Conservation (phyloP, 2,888 invertebrate genomes). For the Piscicola geometra region DNA sequence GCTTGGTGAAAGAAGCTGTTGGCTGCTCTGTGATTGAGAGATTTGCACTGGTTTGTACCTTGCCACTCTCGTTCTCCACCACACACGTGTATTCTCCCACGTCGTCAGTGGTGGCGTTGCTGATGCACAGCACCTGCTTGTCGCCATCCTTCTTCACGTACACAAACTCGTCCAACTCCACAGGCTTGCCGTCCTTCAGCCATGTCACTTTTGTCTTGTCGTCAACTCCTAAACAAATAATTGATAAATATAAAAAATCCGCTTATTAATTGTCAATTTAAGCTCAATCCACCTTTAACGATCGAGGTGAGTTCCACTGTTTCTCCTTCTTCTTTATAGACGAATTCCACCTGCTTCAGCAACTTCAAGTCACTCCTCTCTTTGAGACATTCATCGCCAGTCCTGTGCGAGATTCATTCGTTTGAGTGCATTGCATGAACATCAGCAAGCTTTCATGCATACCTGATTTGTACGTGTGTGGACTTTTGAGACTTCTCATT, state of each 20-base stretch:
- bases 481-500: not conserved
- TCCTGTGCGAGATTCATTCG: not conserved
- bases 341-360: not conserved
- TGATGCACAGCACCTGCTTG: slow-evolving; percentile 30
- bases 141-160: slow-evolving; percentile 35
- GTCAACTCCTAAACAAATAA: not conserved
- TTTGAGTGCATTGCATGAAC: not conserved
- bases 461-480: not conserved
- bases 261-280: too few species aligned
- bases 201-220: slow-evolving; percentile 40
- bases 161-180: slow-evolving; percentile 37
- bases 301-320: not conserved
- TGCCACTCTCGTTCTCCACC: slow-evolving; percentile 43
- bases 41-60: slow-evolving; percentile 39
- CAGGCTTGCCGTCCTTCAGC: slow-evolving; percentile 43
- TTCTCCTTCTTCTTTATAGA: slow-evolving; percentile 10
- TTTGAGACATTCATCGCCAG: not conserved
- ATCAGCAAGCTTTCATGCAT: not conserved
- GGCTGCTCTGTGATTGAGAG: slow-evolving; percentile 26
- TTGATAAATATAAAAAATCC: too few species aligned
- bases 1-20: not conserved
- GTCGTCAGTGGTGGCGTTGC: slow-evolving; percentile 30
- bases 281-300: slow-evolving; percentile 29
- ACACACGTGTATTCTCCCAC: slow-evolving; percentile 43
- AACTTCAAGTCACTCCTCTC: slow-evolving; percentile 1